A percentile compares a stretch with the other conserved stretches of the same genome.
Evolutionary conservation across 2,113 vertebrate genomes (phyloP).

Genomic region (Campylomormyrus tamandua): DNA sequence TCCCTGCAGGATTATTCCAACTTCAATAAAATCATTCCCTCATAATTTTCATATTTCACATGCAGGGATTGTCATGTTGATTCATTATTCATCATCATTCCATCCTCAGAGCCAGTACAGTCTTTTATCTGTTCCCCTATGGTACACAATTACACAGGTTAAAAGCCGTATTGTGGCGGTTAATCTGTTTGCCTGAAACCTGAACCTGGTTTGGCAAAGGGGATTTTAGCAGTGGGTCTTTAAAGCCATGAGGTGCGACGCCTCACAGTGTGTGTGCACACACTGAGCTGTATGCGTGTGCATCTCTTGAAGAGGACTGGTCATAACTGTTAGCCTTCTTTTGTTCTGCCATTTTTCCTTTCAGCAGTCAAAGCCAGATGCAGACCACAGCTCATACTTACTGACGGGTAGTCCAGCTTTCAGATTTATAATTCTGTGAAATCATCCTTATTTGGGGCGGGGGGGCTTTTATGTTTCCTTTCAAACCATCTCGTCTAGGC

Average conservation of each 20-base stretch:
- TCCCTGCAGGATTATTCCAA: background rate
- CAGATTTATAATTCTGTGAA: background rate
- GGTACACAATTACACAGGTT: background rate
- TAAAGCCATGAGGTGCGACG: background rate
- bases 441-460: too few species aligned
- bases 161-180: background rate
- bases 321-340: background rate
- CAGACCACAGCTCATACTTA: background rate
- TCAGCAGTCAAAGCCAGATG: background rate
- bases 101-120: background rate
- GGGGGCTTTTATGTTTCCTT: background rate
- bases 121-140: background rate
- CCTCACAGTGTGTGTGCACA: background rate
- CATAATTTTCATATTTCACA: background rate
- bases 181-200: constrained; percentile 20
- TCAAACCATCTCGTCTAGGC: constrained; percentile 50
- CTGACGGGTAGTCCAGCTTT: background rate
- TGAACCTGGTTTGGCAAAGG: constrained; percentile 8
- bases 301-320: background rate
- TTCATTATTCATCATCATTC: constrained; percentile 3
- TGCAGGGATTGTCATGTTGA: background rate
- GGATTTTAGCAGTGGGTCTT: constrained; percentile 16
- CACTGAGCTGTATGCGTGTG: background rate
- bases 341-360: background rate
- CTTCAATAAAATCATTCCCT: background rate